Percentiles rank a stretch among this genome's conserved stretches.
Conservation (phyloP, 2,888 invertebrate genomes). For the Drosophila cognata region DNA sequence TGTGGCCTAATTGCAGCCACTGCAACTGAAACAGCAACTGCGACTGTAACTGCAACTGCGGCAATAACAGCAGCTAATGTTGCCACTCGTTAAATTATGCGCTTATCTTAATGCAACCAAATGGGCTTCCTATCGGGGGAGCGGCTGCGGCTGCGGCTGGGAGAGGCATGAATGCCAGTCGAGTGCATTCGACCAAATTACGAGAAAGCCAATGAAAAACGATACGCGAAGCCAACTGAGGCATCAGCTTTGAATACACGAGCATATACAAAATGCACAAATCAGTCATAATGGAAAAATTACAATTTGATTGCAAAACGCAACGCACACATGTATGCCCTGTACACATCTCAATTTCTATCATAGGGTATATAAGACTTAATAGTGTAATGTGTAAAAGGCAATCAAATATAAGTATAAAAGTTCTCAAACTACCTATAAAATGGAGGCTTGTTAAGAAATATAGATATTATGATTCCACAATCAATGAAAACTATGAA, state of each 20-base stretch:
- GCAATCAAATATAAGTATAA: not conserved
- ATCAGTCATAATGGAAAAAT: slow-evolving; percentile 24
- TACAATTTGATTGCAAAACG: not conserved
- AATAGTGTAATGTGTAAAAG: too few relatives aligned
- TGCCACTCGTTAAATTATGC: slow-evolving; percentile 60
- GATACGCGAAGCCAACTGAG: slow-evolving; percentile 5
- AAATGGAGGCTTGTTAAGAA: not conserved
- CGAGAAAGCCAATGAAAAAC: slow-evolving; percentile 33
- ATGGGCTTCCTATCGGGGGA: slow-evolving; percentile 1
- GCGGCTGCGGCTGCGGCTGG: not conserved
- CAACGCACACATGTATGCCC: slow-evolving; percentile 3
- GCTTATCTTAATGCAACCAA: slow-evolving; percentile 56
- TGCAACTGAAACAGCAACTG: slow-evolving; percentile 10
- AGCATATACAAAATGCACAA: slow-evolving; percentile 11
- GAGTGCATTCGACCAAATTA: slow-evolving; percentile 44
- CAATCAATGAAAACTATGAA: not conserved
- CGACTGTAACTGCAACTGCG: not conserved
- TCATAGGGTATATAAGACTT: not conserved
- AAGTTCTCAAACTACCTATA: too few relatives aligned
- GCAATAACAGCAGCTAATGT: slow-evolving; percentile 52
- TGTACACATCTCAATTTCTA: not conserved
- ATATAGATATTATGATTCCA: not conserved
- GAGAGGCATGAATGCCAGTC: slow-evolving; percentile 2
- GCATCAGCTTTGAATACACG: slow-evolving; percentile 24
- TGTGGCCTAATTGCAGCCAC: slow-evolving; percentile 58